Conservation (phyloP, 2,797 vertebrate genomes). For the Helicolenus hilgendorfi region DNA sequence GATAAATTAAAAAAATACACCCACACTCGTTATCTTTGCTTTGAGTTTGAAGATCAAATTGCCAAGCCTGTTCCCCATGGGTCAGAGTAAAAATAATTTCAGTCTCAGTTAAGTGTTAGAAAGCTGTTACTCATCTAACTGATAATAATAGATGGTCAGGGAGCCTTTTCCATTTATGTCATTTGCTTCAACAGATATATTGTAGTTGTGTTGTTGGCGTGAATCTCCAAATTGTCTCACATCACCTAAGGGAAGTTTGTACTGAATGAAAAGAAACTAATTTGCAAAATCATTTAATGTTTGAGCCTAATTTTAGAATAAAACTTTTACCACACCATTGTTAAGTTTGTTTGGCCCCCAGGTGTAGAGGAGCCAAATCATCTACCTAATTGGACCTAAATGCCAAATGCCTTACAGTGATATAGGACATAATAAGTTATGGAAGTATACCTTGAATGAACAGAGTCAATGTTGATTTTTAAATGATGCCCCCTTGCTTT, state of each 20-base stretch:
- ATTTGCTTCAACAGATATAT: neutral
- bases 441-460: neutral
- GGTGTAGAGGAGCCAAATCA: neutral
- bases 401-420: neutral
- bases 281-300: slow-evolving; percentile 7
- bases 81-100: neutral
- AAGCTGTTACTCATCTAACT: neutral
- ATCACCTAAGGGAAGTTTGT: neutral
- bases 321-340: neutral
- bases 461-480: neutral
- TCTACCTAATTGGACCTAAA: neutral
- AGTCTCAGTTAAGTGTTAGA: neutral
- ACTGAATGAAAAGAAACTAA: slow-evolving; percentile 5
- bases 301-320: slow-evolving; percentile 6
- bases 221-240: neutral
- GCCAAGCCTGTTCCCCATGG: neutral
- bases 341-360: neutral
- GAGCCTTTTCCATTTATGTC: neutral
- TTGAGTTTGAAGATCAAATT: neutral
- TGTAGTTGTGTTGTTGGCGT: neutral
- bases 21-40: neutral
- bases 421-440: neutral
- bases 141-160: neutral
- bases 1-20: neutral
- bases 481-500: neutral